phyloP scores from a whole-genome alignment of 1,140 invertebrate species.

The Meloidogyne floridensis region DNA sequence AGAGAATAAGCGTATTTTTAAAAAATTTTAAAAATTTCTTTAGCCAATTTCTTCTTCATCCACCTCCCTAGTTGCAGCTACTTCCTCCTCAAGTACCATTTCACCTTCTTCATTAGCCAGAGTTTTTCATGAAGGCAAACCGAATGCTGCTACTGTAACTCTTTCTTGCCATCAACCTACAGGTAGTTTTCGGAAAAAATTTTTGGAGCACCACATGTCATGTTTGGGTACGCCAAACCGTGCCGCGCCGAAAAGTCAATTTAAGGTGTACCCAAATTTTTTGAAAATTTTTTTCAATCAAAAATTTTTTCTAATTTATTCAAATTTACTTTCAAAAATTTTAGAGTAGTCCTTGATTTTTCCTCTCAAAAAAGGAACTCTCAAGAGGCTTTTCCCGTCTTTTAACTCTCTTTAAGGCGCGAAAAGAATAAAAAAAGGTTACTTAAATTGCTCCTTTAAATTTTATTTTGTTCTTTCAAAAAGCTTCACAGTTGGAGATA shows the following conservation, averaged over 20 bases:
- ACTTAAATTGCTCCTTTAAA: not conserved
- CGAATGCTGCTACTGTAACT: not conserved
- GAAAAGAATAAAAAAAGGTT: not conserved
- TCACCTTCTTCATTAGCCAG: not conserved
- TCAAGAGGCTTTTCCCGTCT: not conserved
- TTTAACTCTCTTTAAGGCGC: not conserved
- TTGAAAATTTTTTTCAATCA: too few relatives aligned
- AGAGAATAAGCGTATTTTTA: not conserved
- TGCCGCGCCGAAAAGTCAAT: too few relatives aligned
- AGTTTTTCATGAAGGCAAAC: not conserved
- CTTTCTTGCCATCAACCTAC: not conserved
- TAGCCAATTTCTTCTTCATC: not conserved
- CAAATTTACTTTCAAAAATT: too few relatives aligned
- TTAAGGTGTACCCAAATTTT: too few relatives aligned
- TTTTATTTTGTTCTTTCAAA: not conserved
- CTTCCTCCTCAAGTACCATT: not conserved
- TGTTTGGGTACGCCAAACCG: too few relatives aligned
- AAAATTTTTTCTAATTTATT: too few relatives aligned
- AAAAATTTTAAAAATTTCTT: not conserved
- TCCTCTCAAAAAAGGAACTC: not conserved
- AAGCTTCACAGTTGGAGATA: constrained; percentile 1
- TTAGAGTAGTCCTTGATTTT: not conserved
- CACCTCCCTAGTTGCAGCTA: not conserved
- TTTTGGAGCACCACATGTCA: not conserved
- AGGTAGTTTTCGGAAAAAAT: not conserved